These are phyloP conservation scores for Drosophila santomea DNA, from an alignment of 1,140 invertebrate species.

Conservation along the genomic window DNA sequence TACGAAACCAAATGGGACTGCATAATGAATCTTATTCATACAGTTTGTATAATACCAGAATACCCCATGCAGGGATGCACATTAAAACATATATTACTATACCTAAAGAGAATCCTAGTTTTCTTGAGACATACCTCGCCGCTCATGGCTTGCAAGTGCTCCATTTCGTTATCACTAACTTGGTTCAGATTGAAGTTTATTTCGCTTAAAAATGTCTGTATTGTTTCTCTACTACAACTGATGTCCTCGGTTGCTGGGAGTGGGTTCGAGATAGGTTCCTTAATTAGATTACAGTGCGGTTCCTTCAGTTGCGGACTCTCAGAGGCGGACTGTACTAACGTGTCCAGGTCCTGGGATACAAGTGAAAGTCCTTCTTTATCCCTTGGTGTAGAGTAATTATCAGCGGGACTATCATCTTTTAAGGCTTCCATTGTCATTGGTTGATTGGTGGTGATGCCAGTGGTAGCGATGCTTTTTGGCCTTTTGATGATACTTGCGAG, in stretches of 20 bases:
- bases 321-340: conserved; percentile 48
- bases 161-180: conserved; percentile 69
- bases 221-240: conserved; percentile 30
- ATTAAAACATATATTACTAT: too few relatives aligned
- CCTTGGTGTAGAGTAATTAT: neutral
- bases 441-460: neutral
- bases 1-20: neutral
- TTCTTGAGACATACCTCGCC: conserved; percentile 55
- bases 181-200: conserved; percentile 68
- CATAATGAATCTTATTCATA: neutral
- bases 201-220: conserved; percentile 51
- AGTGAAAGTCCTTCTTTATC: neutral
- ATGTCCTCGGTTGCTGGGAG: neutral
- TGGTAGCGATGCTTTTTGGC: conserved; percentile 55
- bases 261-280: neutral
- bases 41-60: neutral
- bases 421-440: conserved; percentile 1
- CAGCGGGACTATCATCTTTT: neutral
- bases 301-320: conserved; percentile 53
- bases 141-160: conserved; percentile 73
- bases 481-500: conserved; percentile 73
- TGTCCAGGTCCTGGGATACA: conserved; percentile 23
- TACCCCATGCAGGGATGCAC: neutral
- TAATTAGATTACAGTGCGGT: conserved; percentile 39
- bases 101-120: too few relatives aligned